Evolutionary conservation across 2,888 invertebrate genomes (phyloP), one percentile per base, ranked within the genome.

Genomic region (Horisme vitalbata): DNA sequence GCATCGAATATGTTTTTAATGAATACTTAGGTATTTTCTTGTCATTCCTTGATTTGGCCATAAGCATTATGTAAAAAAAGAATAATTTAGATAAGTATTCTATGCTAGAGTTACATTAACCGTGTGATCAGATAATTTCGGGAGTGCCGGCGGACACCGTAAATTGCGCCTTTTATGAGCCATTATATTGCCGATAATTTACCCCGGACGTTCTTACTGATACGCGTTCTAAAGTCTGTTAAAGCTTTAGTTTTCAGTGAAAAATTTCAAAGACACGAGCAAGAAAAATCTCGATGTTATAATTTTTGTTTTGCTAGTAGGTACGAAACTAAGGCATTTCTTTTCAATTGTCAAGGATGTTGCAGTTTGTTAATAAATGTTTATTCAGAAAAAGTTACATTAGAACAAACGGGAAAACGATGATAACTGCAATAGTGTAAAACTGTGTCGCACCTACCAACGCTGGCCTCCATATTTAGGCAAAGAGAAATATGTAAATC

Each of bases 91-190:
- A 45, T 38, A 30, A 43, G 39, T 34, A 47, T 45, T 24, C 35
- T 30, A 10, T 30, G 34, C 26, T 33, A 36, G 33, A 44, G 52
- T 52, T 57, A 55, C 49, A 58, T 57, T 56, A 53, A 47, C 55
- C 52, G 56, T 52, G 45, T 58, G 73, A 79, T 79, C 81, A 71
- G 82, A 82, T 81, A 79, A 75, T 54, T 69, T 72, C 56, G 67
- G 65, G 68, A 71, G 69, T 68, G 61, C 63, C 59, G 4, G 6
- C 18, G 68, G 62, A 65, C 69, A 70, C 65, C 79, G 71, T 84
- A 85, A 85, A 83, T 82, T 80, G 66, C 55, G 72, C 69, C 75
- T 75, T 83, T 83, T 83, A 83, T 81, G 79, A 79, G 62, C 81
- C 80, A 79, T 83, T 80, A 83, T 77, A 77, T 71, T 71, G 71